Base-by-base conservation (phyloP, 2,113 vertebrate genomes). In the Athene cunicularia region DNA sequence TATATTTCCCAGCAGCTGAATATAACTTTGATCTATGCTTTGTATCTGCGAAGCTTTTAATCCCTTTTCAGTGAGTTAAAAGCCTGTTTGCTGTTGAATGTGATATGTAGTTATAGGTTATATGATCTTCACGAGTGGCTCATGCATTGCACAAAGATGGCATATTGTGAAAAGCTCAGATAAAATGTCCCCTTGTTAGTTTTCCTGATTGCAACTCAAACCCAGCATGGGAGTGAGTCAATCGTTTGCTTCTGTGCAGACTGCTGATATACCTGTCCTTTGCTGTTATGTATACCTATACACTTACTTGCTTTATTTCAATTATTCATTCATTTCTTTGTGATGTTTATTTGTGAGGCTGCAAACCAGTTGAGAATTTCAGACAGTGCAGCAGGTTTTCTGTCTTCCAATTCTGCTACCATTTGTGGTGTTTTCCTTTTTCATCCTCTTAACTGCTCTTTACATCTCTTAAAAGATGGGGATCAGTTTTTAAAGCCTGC, bases 1-100 rank as follows among this genome's bases (percentile, higher is more conserved):
- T 96, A 20, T 95, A 55, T 95, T 96, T 94, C 71, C 79, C 67
- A 70, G 94, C 74, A 92, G 37, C 76, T 96, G 90, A 94, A 91
- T 35, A 30, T 88, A 80, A 81, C 80, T 95, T 93, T 90, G 93
- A 92, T 94, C 92, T 91, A 8, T 85, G 60, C 80, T 83, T 90
- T 95, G 88, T 67, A 92, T 94, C 94, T 86, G 39, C 1, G 0
- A 58, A 70, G 81, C 67, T 82, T 90, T 94, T 96, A 90, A 90
- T 95, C 82, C 95, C 67, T 64, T 90, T 90, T 62, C 43, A 33
- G 74, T 17, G 70, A 90, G 87, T 93, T 92, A 68, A 97, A 96
- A 93, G 86, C 92, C 90, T 83, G 91, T 96, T 94, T 86, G 75
- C 79, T 60, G 6, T n/a, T 75, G 76, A 94, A 80, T 73, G 56